Conservation (phyloP, 2,888 invertebrate genomes). For the Lycophotia porphyrea region DNA sequence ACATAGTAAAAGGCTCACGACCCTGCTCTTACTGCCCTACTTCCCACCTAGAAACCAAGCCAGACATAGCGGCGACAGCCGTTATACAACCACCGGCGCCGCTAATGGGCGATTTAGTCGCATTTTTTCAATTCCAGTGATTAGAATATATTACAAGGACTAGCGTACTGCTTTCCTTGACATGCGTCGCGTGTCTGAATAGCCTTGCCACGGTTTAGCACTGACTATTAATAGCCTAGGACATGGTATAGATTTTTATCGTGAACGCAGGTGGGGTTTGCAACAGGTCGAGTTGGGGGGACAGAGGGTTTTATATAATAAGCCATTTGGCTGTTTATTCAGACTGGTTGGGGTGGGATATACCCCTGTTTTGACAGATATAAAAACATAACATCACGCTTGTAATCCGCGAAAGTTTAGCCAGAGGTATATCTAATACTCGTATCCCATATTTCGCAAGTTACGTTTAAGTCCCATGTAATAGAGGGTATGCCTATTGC, state of each 20-base stretch:
- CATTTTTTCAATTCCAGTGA: constrained; percentile 41
- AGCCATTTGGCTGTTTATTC: background rate
- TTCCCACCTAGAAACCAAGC: constrained; percentile 6
- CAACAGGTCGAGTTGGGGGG: constrained; percentile 29
- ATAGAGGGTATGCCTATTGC: background rate
- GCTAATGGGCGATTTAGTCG: background rate
- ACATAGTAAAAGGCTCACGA: background rate
- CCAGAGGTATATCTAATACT: background rate
- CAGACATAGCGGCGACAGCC: constrained; percentile 43
- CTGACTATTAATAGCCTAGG: constrained; percentile 35
- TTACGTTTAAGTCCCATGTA: background rate
- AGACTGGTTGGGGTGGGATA: background rate
- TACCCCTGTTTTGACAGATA: background rate
- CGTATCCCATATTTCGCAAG: background rate
- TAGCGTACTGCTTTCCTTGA: constrained; percentile 55
- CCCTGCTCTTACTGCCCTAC: constrained; percentile 40
- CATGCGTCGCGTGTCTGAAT: constrained; percentile 65
- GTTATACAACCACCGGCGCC: constrained; percentile 22
- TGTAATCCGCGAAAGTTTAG: background rate
- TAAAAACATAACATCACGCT: background rate
- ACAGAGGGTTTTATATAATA: background rate
- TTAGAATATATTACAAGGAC: constrained; percentile 61
- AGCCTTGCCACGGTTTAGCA: constrained; percentile 58
- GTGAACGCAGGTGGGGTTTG: background rate
- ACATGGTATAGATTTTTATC: constrained; percentile 49